These are phyloP conservation scores for Parthenolecanium corni DNA, from an alignment of 2,888 invertebrate species.

Conservation along the genomic window DNA sequence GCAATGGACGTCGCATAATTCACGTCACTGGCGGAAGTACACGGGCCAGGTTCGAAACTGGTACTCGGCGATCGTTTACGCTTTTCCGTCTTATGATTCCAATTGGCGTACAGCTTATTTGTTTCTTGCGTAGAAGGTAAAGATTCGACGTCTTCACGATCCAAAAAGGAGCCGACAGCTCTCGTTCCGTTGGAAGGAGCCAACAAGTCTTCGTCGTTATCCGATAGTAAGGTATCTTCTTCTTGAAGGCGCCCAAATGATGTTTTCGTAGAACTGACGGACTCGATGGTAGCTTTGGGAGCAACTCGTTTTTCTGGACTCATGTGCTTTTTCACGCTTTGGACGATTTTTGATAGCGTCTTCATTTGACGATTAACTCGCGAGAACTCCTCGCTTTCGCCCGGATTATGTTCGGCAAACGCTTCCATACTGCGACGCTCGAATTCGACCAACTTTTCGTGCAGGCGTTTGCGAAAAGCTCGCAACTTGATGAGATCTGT, in stretches of 20 bases:
- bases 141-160: neutral
- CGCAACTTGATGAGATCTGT: conserved; percentile 8
- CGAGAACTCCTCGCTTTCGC: neutral
- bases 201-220: neutral
- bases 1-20: neutral
- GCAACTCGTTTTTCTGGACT: conserved; percentile 1
- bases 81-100: conserved; percentile 5
- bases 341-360: conserved; percentile 6
- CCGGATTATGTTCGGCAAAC: neutral
- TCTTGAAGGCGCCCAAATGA: neutral
- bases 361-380: conserved; percentile 4
- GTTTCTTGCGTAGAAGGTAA: conserved; percentile 6
- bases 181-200: neutral
- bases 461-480: conserved; percentile 4
- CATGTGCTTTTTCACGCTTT: neutral
- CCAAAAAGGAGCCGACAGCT: neutral
- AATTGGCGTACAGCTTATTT: conserved; percentile 5
- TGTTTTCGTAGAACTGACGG: neutral
- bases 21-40: neutral
- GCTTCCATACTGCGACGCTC: conserved; percentile 3
- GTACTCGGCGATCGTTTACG: neutral
- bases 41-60: neutral
- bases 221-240: neutral
- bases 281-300: too few relatives aligned
- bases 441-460: conserved; percentile 10